phyloP scores from a whole-genome alignment of 2,888 invertebrate genomes.

The Pycnomerus fuliginosus region DNA sequence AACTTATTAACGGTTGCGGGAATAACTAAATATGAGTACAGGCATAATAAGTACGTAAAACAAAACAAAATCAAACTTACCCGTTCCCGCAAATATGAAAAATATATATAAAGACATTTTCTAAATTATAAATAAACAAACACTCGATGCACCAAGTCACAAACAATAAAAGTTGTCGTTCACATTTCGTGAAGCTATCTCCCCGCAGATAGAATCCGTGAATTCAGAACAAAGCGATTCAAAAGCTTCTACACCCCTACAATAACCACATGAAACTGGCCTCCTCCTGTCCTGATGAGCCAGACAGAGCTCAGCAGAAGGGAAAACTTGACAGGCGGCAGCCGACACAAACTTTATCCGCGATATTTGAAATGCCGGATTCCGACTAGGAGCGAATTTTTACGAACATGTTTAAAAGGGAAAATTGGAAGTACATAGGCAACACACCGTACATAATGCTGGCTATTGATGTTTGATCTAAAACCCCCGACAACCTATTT shows the following conservation, averaged over 20 bases:
- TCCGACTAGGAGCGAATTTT: slow-evolving; percentile 10
- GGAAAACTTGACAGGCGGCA: slow-evolving; percentile 23
- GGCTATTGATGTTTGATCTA: too few species aligned
- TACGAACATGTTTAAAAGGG: slow-evolving; percentile 1
- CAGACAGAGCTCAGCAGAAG: slow-evolving; percentile 15
- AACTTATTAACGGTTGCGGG: too few species aligned
- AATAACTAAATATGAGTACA: too few species aligned
- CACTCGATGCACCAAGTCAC: slow-evolving; percentile 13
- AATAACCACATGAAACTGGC: slow-evolving; percentile 11
- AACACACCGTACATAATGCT: slow-evolving; percentile 14
- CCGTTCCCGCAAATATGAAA: too few species aligned
- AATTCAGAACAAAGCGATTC: background rate
- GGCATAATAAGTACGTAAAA: too few species aligned
- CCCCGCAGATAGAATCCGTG: too few species aligned
- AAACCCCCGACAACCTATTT: too few species aligned
- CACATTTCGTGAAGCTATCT: slow-evolving; percentile 20
- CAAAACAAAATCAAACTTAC: too few species aligned
- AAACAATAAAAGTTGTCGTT: slow-evolving; percentile 6
- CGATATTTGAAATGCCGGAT: slow-evolving; percentile 18
- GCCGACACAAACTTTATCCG: slow-evolving; percentile 21
- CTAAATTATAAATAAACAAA: slow-evolving; percentile 7
- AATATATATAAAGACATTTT: slow-evolving; percentile 5
- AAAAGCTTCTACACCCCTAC: slow-evolving; percentile 9
- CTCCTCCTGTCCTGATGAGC: slow-evolving; percentile 7
- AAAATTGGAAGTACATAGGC: slow-evolving; percentile 3